Evolutionary conservation across 2,888 invertebrate genomes (phyloP), one percentile per base, ranked within the genome.

Genomic region (Stenchaetothrips biformis): DNA sequence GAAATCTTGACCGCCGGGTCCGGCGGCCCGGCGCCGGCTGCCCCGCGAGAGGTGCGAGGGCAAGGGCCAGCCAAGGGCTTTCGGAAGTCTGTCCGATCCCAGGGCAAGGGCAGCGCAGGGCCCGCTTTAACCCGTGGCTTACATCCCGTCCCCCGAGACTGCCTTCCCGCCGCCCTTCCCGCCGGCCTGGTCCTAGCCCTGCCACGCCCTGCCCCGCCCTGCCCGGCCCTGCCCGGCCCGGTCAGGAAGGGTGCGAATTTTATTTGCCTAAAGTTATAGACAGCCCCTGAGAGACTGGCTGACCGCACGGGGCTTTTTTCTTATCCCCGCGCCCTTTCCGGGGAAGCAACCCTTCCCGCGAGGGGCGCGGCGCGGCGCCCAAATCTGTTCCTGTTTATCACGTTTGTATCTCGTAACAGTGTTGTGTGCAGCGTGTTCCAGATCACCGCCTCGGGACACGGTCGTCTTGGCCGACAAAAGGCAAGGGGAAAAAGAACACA

Each of bases 211-310:
- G 37, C 37, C 37, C 37, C n/a, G 37, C 37, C 37, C 37, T 37
- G 37, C 2, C 37, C 4, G 37, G 37, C 37, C 37, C 37, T 37
- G 37, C 37, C 37, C 37, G n/a, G n/a, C n/a, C n/a, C n/a, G 21
- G 67, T 13, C 9, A 67, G 67, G 67, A 74, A 74, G 67, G 67
- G 67, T 74, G 67, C 21, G 67, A 74, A 74, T 74, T 74, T 74
- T 74, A 74, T 74, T 74, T 74, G 67, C 67, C 9, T 74, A 74
- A 74, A 74, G 67, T 74, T 74, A 74, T 74, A 74, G 67, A 74
- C 67, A 74, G 67, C 25, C 67, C 67, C 67, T 4, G 67, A 59
- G 59, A 18, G 59, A 59, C 37, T 37, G 37, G 37, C 37, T 7
- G 67, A 59, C 59, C 59, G 13, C 6, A 9, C 59, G 11, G 37